phyloP scores from a whole-genome alignment of 1,140 invertebrate genomes.

The Melipona quadrifasciata region DNA sequence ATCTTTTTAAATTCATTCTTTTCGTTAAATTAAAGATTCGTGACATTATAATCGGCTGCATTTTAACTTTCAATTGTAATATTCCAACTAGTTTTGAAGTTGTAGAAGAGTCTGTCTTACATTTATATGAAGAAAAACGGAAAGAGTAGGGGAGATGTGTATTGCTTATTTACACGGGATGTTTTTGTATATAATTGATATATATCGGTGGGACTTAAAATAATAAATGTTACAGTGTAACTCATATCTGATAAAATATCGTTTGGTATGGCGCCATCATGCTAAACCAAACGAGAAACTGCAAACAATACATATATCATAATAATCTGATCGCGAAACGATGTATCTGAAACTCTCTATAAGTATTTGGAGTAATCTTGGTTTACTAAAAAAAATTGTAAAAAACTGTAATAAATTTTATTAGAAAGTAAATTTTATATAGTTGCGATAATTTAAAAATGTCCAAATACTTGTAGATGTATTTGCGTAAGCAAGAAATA shows the following conservation, averaged over 20 bases:
- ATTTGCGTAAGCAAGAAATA: not conserved
- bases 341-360: too few relatives aligned
- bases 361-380: not conserved
- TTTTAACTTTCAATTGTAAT: conserved; percentile 21
- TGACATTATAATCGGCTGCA: conserved; percentile 53
- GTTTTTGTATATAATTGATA: conserved; percentile 47
- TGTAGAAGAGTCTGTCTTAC: not conserved
- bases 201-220: conserved; percentile 46
- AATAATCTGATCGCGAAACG: conserved; percentile 1
- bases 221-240: conserved; percentile 43
- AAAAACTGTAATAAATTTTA: not conserved
- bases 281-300: conserved; percentile 38
- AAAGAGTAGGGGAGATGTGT: conserved; percentile 25
- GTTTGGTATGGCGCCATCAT: conserved; percentile 43
- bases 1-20: conserved; percentile 55
- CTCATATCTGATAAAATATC: conserved; percentile 57
- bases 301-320: conserved; percentile 39
- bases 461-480: not conserved
- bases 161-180: conserved; percentile 37
- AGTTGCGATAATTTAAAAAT: not conserved
- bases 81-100: not conserved
- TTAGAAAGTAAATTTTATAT: not conserved
- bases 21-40: conserved; percentile 30
- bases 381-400: not conserved
- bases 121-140: conserved; percentile 51